Conservation (phyloP, 2,113 vertebrate genomes). For the Hylia prasina region DNA sequence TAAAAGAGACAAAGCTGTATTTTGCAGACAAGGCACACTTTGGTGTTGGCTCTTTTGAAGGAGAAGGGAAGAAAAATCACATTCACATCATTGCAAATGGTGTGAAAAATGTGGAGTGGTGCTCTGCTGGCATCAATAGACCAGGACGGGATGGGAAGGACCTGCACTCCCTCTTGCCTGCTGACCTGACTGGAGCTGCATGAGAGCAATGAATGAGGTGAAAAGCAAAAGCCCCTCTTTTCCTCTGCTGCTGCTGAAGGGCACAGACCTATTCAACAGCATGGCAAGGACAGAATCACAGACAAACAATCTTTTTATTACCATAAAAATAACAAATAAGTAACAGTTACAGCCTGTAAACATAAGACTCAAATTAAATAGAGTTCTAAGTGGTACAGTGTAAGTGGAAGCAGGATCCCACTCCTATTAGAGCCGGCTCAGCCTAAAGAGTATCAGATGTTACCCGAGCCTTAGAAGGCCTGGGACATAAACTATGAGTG, state of each 20-base stretch:
- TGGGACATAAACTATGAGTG: slow-evolving; percentile 69
- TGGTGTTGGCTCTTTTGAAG: neutral
- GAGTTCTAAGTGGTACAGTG: slow-evolving; percentile 4
- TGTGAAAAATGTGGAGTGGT: neutral
- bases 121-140: neutral
- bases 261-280: neutral
- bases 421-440: slow-evolving; percentile 30
- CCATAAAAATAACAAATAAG: slow-evolving; percentile 61
- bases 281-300: neutral
- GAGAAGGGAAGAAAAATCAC: neutral
- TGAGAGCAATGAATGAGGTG: neutral
- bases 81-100: neutral
- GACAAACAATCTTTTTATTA: slow-evolving; percentile 15
- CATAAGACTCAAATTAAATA: slow-evolving; percentile 40
- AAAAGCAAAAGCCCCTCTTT: neutral
- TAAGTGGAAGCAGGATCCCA: slow-evolving; percentile 34
- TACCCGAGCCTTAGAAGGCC: slow-evolving; percentile 54
- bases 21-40: neutral
- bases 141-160: neutral
- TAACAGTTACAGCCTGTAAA: slow-evolving; percentile 37
- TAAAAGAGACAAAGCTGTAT: neutral
- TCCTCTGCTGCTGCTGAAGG: neutral
- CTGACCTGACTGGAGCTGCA: neutral
- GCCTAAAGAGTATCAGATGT: slow-evolving; percentile 71
- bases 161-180: neutral